Percentiles rank a stretch among this genome's conserved stretches.
phyloP scores from a whole-genome alignment of 2,113 vertebrate genomes.

The Holacanthus passer region DNA sequence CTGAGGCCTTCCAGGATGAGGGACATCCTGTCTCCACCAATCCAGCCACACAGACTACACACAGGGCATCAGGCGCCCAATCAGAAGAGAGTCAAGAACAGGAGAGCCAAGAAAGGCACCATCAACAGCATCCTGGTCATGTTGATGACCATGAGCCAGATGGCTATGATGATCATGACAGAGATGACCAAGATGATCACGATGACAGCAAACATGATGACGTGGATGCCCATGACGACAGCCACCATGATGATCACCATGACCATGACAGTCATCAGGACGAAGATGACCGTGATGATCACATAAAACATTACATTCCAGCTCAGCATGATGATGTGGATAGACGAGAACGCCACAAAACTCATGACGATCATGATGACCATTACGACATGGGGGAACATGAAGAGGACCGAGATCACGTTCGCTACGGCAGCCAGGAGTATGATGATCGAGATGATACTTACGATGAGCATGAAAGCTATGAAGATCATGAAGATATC shows the following conservation, averaged over 20 bases:
- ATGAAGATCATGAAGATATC: conserved; percentile 52
- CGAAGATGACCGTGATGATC: conserved; percentile 38
- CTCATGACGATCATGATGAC: conserved; percentile 45
- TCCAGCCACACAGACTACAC: conserved; percentile 71
- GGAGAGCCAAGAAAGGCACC: conserved; percentile 52
- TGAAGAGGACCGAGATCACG: conserved; percentile 53
- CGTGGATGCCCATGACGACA: conserved; percentile 21
- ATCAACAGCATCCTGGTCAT: conserved; percentile 27
- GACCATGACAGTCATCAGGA: conserved; percentile 26
- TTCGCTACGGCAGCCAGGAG: conserved; percentile 48
- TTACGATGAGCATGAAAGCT: conserved; percentile 55
- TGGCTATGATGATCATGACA: conserved; percentile 29
- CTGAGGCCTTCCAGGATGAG: conserved; percentile 85
- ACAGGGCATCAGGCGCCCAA: conserved; percentile 72
- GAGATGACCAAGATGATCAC: conserved; percentile 15
- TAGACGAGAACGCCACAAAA: conserved; percentile 14
- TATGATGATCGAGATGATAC: conserved; percentile 46
- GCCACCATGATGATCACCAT: conserved; percentile 34
- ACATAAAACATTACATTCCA: conserved; percentile 30
- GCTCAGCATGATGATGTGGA: conserved; percentile 30
- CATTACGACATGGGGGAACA: conserved; percentile 80
- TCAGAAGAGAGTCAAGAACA: conserved; percentile 76
- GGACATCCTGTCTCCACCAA: conserved; percentile 70
- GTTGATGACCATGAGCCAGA: conserved; percentile 34
- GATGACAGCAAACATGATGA: conserved; percentile 30